These are phyloP conservation scores for Endomychus coccineus DNA, from an alignment of 2,888 invertebrate species.

Conservation along the genomic window DNA sequence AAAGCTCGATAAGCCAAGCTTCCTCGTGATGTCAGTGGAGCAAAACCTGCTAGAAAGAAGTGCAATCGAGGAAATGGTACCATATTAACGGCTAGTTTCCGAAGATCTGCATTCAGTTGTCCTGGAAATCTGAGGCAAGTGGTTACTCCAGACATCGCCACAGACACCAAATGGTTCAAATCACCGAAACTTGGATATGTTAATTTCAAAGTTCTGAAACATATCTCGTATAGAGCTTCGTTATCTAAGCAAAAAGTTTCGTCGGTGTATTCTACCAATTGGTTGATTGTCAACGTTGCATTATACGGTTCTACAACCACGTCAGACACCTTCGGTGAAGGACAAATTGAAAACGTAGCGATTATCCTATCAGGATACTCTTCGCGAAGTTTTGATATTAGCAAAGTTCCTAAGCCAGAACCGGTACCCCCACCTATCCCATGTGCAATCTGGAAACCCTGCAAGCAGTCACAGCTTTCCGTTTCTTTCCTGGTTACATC, in stretches of 20 bases:
- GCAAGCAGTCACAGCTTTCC: constrained; percentile 85
- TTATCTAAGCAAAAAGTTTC: constrained; percentile 11
- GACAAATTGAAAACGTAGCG: constrained; percentile 9
- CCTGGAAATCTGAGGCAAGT: constrained; percentile 12
- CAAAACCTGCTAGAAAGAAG: constrained; percentile 11
- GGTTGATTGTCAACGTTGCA: constrained; percentile 8
- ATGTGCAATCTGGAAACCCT: constrained; percentile 91
- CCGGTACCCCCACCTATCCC: constrained; percentile 95
- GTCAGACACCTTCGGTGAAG: constrained; percentile 7
- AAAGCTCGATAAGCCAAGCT: constrained; percentile 6
- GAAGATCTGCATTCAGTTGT: constrained; percentile 10
- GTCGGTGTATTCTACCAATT: constrained; percentile 7
- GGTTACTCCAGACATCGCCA: constrained; percentile 9
- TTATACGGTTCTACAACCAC: constrained; percentile 11
- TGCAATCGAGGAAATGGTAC: constrained; percentile 11
- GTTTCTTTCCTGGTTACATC: constrained; percentile 80
- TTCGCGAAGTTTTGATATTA: constrained; percentile 9
- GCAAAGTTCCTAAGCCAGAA: constrained; percentile 74
- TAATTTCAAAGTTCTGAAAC: constrained; percentile 7
- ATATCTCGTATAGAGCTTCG: constrained; percentile 9
- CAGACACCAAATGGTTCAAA: constrained; percentile 10
- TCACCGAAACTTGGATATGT: constrained; percentile 6
- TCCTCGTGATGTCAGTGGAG: constrained; percentile 10
- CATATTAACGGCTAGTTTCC: constrained; percentile 10
- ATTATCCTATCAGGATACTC: constrained; percentile 12